Evolutionary conservation across 1,140 invertebrate genomes (phyloP), one percentile per base, ranked within the genome.

Genomic region (Melitaea cinxia): DNA sequence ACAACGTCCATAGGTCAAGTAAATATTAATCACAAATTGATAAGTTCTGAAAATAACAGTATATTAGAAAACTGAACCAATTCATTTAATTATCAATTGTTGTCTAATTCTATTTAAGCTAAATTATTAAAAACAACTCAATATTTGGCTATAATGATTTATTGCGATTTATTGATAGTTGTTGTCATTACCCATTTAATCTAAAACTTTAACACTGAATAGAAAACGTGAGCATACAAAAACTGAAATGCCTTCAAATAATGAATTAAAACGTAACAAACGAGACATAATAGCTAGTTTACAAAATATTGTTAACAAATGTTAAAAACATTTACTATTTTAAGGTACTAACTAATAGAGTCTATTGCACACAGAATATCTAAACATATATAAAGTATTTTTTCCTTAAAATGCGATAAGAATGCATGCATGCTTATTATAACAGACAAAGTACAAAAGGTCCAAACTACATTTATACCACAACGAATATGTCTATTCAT

Each of bases 151-250:
- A 30, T 33, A 58, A 52, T 35, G 69, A n/a, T 77, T 78, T 82
- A 77, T 75, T 82, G 52, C 55, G 73, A 58, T 75, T 61, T 55
- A 56, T 26, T 56, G 23, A 61, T 67, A 64, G 63, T 70, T 75
- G 68, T 65, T 66, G 77, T 75, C 80, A 82, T 83, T 78, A 83
- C 81, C 78, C 80, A 82, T 78, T 75, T 58, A 68, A 69, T 21
- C 5, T 47, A 23, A 47, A 10, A 47, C 12, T 2, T 47, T 47
- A 21, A 45, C 19, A 47, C 3, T 10, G n/a, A 47, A 21, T 23
- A n/a, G 12, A 47, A 23, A 21, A 47, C 7, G 15, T 9, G 1
- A 6, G n/a, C 5, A 0, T 47, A 21, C 15, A 3, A 17, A 47
- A 47, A 19, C 4, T 19, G 7, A n/a, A n/a, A 45, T 7, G 0